These are phyloP conservation scores for Tachypleus tridentatus DNA, from an alignment of 1,140 invertebrate species.

Conservation along the genomic window DNA sequence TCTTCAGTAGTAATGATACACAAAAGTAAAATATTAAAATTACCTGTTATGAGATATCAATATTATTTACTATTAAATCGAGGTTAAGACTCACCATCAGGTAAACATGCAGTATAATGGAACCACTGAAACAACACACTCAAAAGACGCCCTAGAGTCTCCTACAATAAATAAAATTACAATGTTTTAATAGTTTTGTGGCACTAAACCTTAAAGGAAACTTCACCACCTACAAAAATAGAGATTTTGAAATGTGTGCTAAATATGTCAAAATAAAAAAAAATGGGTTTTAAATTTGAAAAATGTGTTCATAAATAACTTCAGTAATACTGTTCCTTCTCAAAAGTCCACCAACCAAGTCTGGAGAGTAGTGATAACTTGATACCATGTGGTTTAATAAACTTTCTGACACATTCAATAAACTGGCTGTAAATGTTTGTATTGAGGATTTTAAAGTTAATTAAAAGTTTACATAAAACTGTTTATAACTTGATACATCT, in stretches of 20 bases:
- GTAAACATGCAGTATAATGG: conserved; percentile 89
- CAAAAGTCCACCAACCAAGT: no score
- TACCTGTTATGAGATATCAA: no score
- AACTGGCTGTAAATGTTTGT: no score
- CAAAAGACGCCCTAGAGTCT: conserved; percentile 78
- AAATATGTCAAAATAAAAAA: not conserved
- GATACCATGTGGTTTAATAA: no score
- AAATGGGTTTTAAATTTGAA: not conserved
- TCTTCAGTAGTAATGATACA: not conserved
- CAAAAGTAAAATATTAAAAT: not conserved
- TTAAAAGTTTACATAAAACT: no score
- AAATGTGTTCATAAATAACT: not conserved
- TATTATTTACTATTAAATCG: conserved; percentile 32
- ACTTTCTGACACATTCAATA: no score
- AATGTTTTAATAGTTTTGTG: conserved; percentile 1
- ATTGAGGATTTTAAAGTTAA: no score
- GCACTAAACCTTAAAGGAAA: not conserved
- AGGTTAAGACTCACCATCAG: conserved; percentile 63
- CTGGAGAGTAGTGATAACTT: no score
- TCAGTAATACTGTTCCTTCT: no score
- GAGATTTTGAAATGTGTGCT: not conserved
- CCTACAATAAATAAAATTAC: conserved; percentile 35
- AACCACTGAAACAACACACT: conserved; percentile 99
- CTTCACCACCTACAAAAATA: not conserved
- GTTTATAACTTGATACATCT: no score